These are phyloP conservation scores for Eudemis profundana DNA, from an alignment of 2,888 invertebrate genomes.

Conservation along the genomic window DNA sequence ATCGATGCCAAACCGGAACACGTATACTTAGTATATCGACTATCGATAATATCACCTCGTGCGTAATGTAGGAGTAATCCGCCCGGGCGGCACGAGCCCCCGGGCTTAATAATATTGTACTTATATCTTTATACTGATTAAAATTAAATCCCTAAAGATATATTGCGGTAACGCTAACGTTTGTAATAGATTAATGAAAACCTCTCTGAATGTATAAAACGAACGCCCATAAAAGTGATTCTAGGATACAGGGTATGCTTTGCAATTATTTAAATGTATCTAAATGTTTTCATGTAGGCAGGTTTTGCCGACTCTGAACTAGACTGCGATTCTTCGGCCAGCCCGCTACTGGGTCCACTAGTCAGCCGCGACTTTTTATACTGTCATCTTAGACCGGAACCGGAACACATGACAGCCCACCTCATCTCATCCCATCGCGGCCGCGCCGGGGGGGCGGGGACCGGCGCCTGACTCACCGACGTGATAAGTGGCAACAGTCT, in stretches of 20 bases:
- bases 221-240: constrained; percentile 90
- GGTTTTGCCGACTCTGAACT: constrained; percentile 69
- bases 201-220: constrained; percentile 82
- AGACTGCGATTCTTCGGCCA: constrained; percentile 58
- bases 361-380: constrained; percentile 81
- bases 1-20: constrained; percentile 82
- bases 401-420: constrained; percentile 60
- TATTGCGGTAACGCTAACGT: constrained; percentile 78
- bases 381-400: constrained; percentile 76
- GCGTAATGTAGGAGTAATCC: constrained; percentile 74
- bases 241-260: constrained; percentile 98
- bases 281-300: constrained; percentile 85
- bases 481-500: neutral
- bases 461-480: neutral
- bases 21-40: constrained; percentile 79
- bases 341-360: constrained; percentile 78
- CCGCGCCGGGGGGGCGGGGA: constrained; percentile 21
- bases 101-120: constrained; percentile 74
- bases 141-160: constrained; percentile 76
- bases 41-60: constrained; percentile 78
- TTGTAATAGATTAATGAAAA: constrained; percentile 77
- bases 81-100: constrained; percentile 60
- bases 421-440: constrained; percentile 64
- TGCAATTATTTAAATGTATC: constrained; percentile 93
- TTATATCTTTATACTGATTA: constrained; percentile 79